Conservation (phyloP, 1,140 invertebrate species). For the Lepidurus couesii region DNA sequence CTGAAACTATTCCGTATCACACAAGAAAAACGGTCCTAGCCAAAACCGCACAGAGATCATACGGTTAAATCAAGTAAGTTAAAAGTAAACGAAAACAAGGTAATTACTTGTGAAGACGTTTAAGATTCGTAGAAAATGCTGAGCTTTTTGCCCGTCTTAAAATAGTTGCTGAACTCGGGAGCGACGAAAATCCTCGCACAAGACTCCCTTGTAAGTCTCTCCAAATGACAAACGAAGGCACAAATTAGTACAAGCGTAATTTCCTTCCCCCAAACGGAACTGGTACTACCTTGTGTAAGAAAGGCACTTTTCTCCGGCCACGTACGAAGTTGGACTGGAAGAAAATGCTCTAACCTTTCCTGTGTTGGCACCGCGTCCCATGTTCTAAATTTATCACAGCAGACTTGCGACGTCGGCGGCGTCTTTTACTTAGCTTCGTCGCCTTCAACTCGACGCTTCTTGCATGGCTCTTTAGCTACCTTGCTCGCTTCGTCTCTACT, state of each 20-base stretch:
- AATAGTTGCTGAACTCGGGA: background rate
- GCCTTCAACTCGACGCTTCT: background rate
- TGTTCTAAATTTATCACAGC: background rate
- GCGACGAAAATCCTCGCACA: background rate
- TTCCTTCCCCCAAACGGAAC: background rate
- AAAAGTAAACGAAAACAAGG: too few species aligned
- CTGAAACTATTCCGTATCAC: too few species aligned
- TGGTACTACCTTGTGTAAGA: background rate
- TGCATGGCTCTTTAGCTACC: slow-evolving; percentile 13
- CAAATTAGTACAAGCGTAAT: background rate
- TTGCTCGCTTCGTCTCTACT: background rate
- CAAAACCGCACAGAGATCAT: too few species aligned
- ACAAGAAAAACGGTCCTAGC: too few species aligned
- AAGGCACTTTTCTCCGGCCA: slow-evolving; percentile 14
- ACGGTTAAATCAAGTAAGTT: too few species aligned
- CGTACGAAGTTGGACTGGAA: slow-evolving; percentile 5
- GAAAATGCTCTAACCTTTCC: slow-evolving; percentile 16
- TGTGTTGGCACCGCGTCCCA: background rate
- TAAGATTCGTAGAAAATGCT: background rate
- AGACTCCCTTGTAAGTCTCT: background rate
- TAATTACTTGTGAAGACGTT: too few species aligned
- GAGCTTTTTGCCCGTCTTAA: background rate
- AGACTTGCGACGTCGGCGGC: slow-evolving; percentile 20
- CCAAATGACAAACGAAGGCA: background rate
- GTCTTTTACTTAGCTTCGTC: slow-evolving; percentile 22